Percentiles rank a stretch among this genome's conserved stretches.
These are phyloP conservation scores for Neosilurus hyrtlii DNA, from an alignment of 2,797 vertebrate genomes.

Conservation along the genomic window DNA sequence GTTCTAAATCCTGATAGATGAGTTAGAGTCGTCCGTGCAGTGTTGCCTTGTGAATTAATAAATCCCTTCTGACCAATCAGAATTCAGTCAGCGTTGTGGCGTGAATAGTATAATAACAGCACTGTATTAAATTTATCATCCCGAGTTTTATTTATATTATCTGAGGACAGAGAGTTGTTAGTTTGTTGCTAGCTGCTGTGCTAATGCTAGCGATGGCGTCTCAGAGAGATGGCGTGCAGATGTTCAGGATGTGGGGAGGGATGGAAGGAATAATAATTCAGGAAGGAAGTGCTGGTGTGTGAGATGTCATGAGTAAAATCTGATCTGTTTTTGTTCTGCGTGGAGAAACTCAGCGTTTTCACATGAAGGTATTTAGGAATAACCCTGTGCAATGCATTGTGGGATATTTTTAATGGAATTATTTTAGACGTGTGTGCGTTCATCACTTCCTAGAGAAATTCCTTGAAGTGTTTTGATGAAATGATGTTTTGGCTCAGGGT, in stretches of 20 bases:
- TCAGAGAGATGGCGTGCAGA: neutral
- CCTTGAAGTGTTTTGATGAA: neutral
- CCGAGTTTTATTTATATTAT: neutral
- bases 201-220: no score
- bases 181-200: neutral
- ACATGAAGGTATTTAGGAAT: neutral
- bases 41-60: neutral
- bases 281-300: neutral
- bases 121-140: neutral
- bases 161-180: neutral
- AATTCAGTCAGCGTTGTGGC: neutral
- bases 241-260: neutral
- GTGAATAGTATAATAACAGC: neutral
- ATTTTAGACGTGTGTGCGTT: neutral
- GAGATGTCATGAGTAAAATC: neutral
- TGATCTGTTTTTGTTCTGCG: neutral
- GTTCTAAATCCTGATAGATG: neutral
- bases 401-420: neutral
- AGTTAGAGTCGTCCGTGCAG: no score
- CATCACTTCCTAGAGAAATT: neutral
- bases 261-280: neutral
- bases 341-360: neutral
- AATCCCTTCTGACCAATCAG: neutral
- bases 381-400: neutral
- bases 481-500: constrained; percentile 71